Evolutionary conservation across 2,797 vertebrate genomes (phyloP).

Genomic region (Tinamus major): DNA sequence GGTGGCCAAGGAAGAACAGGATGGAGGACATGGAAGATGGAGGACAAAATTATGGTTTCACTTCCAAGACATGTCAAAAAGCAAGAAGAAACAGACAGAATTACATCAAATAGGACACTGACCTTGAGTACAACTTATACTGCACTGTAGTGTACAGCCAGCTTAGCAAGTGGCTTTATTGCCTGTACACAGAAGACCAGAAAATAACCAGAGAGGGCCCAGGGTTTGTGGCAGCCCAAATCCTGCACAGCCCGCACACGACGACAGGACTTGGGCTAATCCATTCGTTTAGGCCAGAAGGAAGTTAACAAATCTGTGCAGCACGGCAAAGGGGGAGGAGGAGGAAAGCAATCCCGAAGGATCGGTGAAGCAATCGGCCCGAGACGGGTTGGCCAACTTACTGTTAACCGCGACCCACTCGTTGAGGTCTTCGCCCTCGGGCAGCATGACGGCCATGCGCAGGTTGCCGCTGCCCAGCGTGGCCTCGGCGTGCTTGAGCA

Average conservation of each 20-base stretch:
- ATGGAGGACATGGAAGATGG: neutral
- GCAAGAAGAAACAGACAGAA: neutral
- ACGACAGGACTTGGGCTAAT: neutral
- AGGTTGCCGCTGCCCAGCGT: slow-evolving; percentile 97
- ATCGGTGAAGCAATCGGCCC: no score
- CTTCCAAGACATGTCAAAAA: neutral
- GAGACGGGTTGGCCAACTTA: slow-evolving; percentile 79
- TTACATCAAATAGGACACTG: neutral
- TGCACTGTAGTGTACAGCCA: neutral
- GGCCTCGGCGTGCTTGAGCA: slow-evolving; percentile 97
- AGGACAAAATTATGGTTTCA: neutral
- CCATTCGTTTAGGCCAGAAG: neutral
- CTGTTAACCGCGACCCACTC: slow-evolving; percentile 99
- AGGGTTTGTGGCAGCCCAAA: neutral
- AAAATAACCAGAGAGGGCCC: neutral
- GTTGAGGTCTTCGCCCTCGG: slow-evolving; percentile 96
- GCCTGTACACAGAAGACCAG: neutral
- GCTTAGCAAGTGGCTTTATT: no score
- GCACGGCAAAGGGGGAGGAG: neutral
- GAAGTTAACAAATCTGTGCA: neutral
- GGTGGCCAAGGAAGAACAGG: neutral
- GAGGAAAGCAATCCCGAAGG: no score
- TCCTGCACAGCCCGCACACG: accelerated
- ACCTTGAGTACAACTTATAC: neutral
- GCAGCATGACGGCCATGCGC: slow-evolving; percentile 97